Base-by-base conservation (phyloP, 2,888 invertebrate genomes). In the Andrena camellia region DNA sequence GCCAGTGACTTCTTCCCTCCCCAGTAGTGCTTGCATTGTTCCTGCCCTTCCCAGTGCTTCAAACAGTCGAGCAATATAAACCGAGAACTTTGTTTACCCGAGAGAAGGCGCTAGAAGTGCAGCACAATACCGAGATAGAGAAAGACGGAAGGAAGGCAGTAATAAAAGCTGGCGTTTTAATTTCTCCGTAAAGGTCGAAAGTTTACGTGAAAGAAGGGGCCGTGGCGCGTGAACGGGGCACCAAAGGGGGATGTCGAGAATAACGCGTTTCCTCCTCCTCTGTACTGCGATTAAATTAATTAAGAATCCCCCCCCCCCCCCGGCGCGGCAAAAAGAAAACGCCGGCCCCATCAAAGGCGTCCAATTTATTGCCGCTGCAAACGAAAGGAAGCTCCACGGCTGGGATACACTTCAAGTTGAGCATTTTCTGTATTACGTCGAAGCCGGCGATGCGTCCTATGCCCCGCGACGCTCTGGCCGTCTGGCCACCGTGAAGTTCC, bases 251-350 rank as follows among this genome's bases (percentile, higher is more conserved):
- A 68, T 42, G 69, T 35, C 17, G 60, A 8, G 70, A 60, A 48
- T 48, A 71, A 60, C 70, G 70, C 35, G 60, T 60, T 71, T 60
- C 60, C 48, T 71, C 20, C 26, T 33, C 59, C 42, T 20, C 20
- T 33, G 52, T n/a, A 7, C 33, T 26, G 52, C 72, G 72, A 72
- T 72, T 64, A 64, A 63, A 64, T 72, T 72, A 72, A 72, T 73
- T 73, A 73, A 66, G 73, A 73, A 66, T 66, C 66, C 29, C 20
- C 71, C 13, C 50, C 57, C 57, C 66, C 29, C 20, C 71, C 13
- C 50, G 57, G 31, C 42, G 23, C n/a, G 26, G 57, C 35, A 42
- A 69, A 62, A 42, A 42, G 42, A 42, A n/a, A 73, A 64, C 17
- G 52, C 29, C 17, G 17, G 6, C 50, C 23, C 48, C 62, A 13